A percentile compares a stretch with the other conserved stretches of the same genome.
These are phyloP conservation scores for Tragelaphus strepsiceros DNA, from an alignment of 2,113 vertebrate genomes.

Conservation along the genomic window DNA sequence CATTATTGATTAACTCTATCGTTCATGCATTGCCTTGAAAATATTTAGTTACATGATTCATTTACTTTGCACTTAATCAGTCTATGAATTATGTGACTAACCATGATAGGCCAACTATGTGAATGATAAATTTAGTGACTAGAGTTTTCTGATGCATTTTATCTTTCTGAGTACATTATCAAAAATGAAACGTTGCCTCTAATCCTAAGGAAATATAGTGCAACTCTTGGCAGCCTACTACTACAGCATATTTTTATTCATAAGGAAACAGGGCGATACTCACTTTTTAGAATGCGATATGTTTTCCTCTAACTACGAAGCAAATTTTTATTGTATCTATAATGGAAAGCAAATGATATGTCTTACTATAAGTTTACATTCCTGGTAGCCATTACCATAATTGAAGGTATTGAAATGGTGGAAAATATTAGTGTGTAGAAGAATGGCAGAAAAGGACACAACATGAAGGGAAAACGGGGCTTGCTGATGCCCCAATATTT, in stretches of 20 bases:
- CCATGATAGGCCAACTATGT: conserved; percentile 58
- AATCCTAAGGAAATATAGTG: conserved; percentile 70
- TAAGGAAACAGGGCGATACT: conserved; percentile 53
- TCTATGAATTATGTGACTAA: conserved; percentile 74
- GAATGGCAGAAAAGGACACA: conserved; percentile 40
- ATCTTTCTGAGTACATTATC: conserved; percentile 73
- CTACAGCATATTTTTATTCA: conserved; percentile 70
- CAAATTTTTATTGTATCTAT: conserved; percentile 60
- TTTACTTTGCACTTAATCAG: conserved; percentile 75
- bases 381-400: conserved; percentile 73
- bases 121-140: conserved; percentile 73
- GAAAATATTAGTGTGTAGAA: conserved; percentile 50
- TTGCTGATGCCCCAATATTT: conserved; percentile 14
- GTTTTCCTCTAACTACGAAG: conserved; percentile 61
- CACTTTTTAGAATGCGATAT: conserved; percentile 68
- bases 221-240: conserved; percentile 68
- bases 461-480: not conserved
- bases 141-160: conserved; percentile 75
- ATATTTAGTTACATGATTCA: conserved; percentile 77
- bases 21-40: conserved; percentile 69
- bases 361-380: conserved; percentile 68
- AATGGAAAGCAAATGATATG: conserved; percentile 75
- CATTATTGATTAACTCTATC: conserved; percentile 72
- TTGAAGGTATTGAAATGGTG: conserved; percentile 61
- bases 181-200: conserved; percentile 72